Percentiles rank a stretch among this genome's conserved stretches.
These are phyloP conservation scores for Nipponia nippon DNA, from an alignment of 2,113 vertebrate genomes.

Conservation along the genomic window DNA sequence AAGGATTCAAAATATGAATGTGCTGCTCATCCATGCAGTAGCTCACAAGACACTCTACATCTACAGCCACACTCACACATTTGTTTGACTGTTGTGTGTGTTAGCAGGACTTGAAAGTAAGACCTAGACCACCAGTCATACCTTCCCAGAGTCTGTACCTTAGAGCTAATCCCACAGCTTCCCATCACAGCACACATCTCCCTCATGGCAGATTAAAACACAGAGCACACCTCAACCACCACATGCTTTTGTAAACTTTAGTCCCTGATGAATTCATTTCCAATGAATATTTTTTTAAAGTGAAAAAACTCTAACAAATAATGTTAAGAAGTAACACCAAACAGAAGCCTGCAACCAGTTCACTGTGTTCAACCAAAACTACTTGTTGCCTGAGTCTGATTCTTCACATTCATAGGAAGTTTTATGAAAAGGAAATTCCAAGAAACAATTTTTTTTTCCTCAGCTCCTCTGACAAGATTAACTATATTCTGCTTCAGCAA, in stretches of 20 bases:
- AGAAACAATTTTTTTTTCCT: not conserved
- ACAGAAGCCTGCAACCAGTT: not conserved
- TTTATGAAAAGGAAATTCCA: not conserved
- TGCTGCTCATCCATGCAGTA: not conserved
- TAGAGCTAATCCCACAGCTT: not conserved
- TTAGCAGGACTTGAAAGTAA: not conserved
- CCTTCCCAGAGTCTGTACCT: not conserved
- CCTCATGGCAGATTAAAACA: not conserved
- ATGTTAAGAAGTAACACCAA: not conserved
- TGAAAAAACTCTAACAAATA: not conserved
- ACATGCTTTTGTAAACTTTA: not conserved
- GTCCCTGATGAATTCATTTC: not conserved
- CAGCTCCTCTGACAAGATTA: not conserved
- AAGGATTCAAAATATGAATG: not conserved
- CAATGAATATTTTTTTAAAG: not conserved
- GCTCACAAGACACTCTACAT: not conserved
- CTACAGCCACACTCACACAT: not conserved
- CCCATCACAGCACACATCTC: not conserved
- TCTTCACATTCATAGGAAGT: not conserved
- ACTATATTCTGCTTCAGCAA: not conserved
- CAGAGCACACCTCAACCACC: not conserved
- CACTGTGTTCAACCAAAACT: not conserved
- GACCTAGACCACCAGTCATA: not conserved
- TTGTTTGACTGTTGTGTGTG: not conserved
- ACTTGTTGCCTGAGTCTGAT: not conserved